A percentile compares a stretch with the other conserved stretches of the same genome.
These are phyloP conservation scores for Diorhabda elongata DNA, from an alignment of 1,140 invertebrate genomes.

Conservation along the genomic window DNA sequence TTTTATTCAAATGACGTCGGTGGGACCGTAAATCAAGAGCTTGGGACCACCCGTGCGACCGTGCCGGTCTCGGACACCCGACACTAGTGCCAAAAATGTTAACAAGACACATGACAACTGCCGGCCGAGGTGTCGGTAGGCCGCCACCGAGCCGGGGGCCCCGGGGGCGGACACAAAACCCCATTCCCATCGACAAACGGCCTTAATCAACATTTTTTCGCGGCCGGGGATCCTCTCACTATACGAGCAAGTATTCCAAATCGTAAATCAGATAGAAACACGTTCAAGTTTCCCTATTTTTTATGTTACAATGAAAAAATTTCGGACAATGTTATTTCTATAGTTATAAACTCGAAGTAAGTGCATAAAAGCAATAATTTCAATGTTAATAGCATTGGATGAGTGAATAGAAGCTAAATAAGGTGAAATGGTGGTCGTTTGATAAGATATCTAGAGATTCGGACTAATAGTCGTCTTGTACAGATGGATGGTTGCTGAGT, in stretches of 20 bases:
- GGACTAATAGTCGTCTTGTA: no score
- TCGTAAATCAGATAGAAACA: no score
- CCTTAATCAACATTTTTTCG: constrained; percentile 10
- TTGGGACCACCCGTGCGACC: constrained; percentile 42
- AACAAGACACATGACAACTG: constrained; percentile 48
- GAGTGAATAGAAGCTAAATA: no score
- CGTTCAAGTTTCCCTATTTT: no score
- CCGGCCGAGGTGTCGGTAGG: constrained; percentile 29
- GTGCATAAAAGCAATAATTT: no score
- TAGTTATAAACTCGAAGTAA: no score
- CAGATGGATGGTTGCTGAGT: no score
- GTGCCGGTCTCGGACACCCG: constrained; percentile 37
- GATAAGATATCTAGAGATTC: no score
- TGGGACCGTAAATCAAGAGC: constrained; percentile 43
- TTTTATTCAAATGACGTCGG: constrained; percentile 45
- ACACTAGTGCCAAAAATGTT: constrained; percentile 48
- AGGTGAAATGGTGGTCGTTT: no score
- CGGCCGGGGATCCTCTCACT: not conserved
- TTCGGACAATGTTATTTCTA: no score
- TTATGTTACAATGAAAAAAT: no score
- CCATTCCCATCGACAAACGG: constrained; percentile 1
- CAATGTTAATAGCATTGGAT: no score
- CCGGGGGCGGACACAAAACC: constrained; percentile 21
- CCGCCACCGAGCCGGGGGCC: constrained; percentile 20
- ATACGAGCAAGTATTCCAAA: not conserved